Conservation (phyloP, 2,888 invertebrate species). For the Aspidiotus destructor region DNA sequence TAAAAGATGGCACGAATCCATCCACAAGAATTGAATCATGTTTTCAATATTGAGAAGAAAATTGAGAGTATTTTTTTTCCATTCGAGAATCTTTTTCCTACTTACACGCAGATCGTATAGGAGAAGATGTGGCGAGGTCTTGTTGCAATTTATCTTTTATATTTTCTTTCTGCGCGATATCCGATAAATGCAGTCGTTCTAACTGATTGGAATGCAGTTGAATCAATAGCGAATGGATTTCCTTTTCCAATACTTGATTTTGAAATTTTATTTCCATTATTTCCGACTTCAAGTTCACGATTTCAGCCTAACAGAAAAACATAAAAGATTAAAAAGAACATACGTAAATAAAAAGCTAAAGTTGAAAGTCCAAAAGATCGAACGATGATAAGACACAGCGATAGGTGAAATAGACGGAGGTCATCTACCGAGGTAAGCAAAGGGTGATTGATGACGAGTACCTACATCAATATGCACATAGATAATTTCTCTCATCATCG, state of each 20-base stretch:
- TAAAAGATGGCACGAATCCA: too few relatives aligned
- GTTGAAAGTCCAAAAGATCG: not conserved
- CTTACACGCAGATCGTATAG: constrained; percentile 40
- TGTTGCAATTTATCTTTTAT: constrained; percentile 40
- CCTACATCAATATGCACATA: too few relatives aligned
- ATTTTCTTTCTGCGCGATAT: constrained; percentile 38
- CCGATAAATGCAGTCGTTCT: constrained; percentile 43
- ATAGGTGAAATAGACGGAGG: too few relatives aligned
- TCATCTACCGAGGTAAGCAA: too few relatives aligned
- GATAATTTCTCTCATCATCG: too few relatives aligned
- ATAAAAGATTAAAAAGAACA: not conserved
- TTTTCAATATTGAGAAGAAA: too few relatives aligned
- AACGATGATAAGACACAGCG: too few relatives aligned
- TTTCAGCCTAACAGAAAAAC: constrained; percentile 55
- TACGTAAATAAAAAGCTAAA: not conserved
- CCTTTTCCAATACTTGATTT: constrained; percentile 51
- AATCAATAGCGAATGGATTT: constrained; percentile 52
- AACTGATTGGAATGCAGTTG: constrained; percentile 54
- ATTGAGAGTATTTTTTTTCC: not conserved
- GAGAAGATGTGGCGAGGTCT: constrained; percentile 44
- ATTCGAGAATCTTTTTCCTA: not conserved
- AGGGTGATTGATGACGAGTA: too few relatives aligned
- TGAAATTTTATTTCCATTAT: constrained; percentile 59
- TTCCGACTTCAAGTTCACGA: constrained; percentile 64
- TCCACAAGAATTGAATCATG: too few relatives aligned